Percentiles rank a stretch among this genome's conserved stretches.
Conservation (phyloP, 2,113 vertebrate species). For the Anolis carolinensis region DNA sequence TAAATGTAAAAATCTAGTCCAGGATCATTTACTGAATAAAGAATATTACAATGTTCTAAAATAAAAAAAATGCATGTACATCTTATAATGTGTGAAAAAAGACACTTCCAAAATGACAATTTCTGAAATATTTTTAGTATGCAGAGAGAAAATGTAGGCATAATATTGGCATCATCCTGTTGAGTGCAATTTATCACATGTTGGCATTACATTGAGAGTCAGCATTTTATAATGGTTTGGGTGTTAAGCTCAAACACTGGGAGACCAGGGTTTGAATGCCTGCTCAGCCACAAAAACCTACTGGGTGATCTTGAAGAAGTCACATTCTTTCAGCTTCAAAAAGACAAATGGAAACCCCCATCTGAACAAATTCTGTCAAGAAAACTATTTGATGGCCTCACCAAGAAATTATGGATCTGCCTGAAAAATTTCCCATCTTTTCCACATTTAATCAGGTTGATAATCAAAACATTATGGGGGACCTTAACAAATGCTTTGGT, state of each 20-base stretch:
- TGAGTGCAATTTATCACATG: background rate
- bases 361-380: no score
- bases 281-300: no score
- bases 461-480: no score
- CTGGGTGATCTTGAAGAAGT: no score
- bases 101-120: background rate
- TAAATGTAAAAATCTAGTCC: background rate
- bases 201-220: background rate
- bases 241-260: no score
- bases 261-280: no score
- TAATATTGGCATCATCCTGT: background rate
- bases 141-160: background rate
- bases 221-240: background rate
- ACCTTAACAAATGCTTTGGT: no score
- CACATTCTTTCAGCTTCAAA: no score
- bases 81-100: background rate
- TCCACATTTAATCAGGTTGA: no score
- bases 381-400: background rate
- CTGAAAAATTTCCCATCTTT: no score
- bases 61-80: background rate
- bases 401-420: background rate
- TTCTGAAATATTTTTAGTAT: fast-evolving
- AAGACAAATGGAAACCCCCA: no score
- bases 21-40: background rate
- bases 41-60: background rate